Evolutionary conservation across 2,113 vertebrate species (phyloP).

Genomic region (Amphilophus citrinellus): DNA sequence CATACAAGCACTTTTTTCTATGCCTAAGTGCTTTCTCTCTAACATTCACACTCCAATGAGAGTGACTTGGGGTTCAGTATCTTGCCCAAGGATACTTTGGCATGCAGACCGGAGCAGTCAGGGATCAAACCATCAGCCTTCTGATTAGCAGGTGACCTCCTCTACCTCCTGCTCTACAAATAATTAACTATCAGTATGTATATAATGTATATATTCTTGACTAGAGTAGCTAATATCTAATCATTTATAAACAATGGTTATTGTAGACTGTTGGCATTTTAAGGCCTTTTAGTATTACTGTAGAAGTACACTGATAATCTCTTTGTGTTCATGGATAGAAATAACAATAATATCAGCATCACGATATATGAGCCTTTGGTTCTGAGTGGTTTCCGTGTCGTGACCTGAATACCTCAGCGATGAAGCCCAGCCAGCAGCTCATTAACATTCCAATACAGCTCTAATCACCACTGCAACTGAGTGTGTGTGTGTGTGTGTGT

Average conservation of each 20-base stretch:
- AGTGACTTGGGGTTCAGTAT: too few relatives aligned
- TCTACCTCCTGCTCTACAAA: too few relatives aligned
- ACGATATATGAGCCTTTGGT: slow-evolving; percentile 17
- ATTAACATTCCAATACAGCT: slow-evolving; percentile 77
- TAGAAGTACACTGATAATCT: not conserved
- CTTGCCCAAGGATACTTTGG: too few relatives aligned
- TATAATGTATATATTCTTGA: too few relatives aligned
- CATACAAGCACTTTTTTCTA: too few relatives aligned
- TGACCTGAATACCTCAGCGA: slow-evolving; percentile 75
- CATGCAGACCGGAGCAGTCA: too few relatives aligned
- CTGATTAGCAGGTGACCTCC: too few relatives aligned
- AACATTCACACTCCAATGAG: too few relatives aligned
- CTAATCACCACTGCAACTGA: slow-evolving; percentile 57
- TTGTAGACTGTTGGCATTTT: not conserved
- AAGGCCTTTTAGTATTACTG: not conserved
- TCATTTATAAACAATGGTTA: not conserved
- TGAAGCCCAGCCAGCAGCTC: slow-evolving; percentile 66
- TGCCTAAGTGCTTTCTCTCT: too few relatives aligned
- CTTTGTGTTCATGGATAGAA: not conserved
- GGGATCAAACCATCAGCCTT: too few relatives aligned
- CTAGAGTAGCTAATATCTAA: not conserved
- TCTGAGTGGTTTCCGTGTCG: slow-evolving; percentile 62
- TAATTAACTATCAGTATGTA: not conserved
- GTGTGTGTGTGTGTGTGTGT: not conserved
- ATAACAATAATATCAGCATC: slow-evolving; percentile 37